Base-by-base conservation (phyloP, 2,797 vertebrate species). In the Nannoperca obscura region DNA sequence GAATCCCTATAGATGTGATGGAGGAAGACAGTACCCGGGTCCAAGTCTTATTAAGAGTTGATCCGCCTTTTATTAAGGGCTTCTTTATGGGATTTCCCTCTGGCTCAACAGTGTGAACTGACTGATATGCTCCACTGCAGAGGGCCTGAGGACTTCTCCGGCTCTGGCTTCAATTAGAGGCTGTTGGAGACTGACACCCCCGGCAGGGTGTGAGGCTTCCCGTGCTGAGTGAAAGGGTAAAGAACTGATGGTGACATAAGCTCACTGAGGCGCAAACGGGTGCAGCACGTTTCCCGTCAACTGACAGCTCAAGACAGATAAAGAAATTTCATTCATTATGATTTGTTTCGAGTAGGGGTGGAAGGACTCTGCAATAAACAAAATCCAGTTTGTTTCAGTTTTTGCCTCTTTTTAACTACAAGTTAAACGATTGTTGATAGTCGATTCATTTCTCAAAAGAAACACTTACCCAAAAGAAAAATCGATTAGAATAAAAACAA, bases 141-240 rank as follows among this genome's bases (percentile, higher is more conserved):
- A 86, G 50, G 80, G 82, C 83, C 80, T 3, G 70, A 74, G 46
- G 80, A 88, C 81, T 78, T 71, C 80, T 75, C 60, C 10, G 60
- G 86, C 78, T 90, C 65, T 34, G 70, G 49, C 78, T 83, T 89
- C 91, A 93, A 92, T 94, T 91, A 94, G 77, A 87, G 82, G 22
- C 78, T 64, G 70, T 0, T 52, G 70, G 76, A 85, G 71, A 69
- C 53, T 22, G 80, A 80, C 47, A 66, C 82, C 68, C 19, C 60
- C 30, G 70, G 81, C 30, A 74, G 78, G 55, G 58, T 69, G 54
- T 9, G 49, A 80, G 55, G 42, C 50, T 85, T 72, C 52, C 66
- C 15, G 2, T 14, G 63, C 44, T 57, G 78, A 83, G 71, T 49
- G 69, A 85, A 80, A 82, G 74, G 74, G 54, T 42, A 30, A 74